Evolutionary conservation across 1,140 invertebrate species (phyloP).

Genomic region (Leptoteleia sp.): DNA sequence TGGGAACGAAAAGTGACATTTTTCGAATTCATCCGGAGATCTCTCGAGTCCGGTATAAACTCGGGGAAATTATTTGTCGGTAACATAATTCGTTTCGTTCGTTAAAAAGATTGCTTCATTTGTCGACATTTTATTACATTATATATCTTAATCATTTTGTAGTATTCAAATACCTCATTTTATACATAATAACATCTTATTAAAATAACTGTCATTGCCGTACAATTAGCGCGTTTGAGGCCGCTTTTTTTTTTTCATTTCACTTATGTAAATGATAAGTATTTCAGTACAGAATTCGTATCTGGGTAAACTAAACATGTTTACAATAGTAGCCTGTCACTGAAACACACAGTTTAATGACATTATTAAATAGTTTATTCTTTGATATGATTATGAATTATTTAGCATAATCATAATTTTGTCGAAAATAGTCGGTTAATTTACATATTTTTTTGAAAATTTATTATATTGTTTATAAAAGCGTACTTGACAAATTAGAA

Average conservation of each 20-base stretch:
- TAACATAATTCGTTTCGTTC: neutral
- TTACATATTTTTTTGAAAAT: neutral
- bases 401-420: neutral
- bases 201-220: too few relatives aligned
- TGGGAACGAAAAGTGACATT: conserved; percentile 14
- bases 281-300: conserved; percentile 9
- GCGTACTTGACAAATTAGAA: too few relatives aligned
- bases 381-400: conserved; percentile 10
- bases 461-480: neutral
- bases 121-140: neutral
- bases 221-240: too few relatives aligned
- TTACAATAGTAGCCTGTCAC: neutral
- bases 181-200: conserved; percentile 2
- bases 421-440: neutral
- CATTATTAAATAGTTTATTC: conserved; percentile 17
- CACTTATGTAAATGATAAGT: conserved; percentile 25
- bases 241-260: conserved; percentile 20
- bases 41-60: neutral
- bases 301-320: conserved; percentile 17
- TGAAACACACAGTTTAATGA: conserved; percentile 21
- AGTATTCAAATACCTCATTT: neutral
- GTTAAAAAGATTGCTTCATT: neutral
- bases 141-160: neutral
- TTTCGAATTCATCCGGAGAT: conserved; percentile 1
- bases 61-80: neutral